Conservation (phyloP, 2,888 invertebrate species). For the Dione juno region DNA sequence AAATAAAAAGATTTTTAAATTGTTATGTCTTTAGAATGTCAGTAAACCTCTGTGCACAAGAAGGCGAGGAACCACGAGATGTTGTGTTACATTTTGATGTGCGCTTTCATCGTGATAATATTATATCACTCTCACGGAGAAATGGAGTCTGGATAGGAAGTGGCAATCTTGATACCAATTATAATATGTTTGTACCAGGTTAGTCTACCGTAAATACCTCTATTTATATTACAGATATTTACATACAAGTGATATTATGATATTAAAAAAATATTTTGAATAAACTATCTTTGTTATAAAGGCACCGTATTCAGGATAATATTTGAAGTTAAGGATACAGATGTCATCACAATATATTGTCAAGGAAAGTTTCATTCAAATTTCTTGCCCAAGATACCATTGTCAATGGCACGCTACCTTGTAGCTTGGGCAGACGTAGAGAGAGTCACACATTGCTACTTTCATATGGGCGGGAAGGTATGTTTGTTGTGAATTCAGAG, state of each 20-base stretch:
- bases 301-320: conserved; percentile 77
- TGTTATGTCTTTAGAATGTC: conserved; percentile 65
- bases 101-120: conserved; percentile 76
- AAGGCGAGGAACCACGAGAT: conserved; percentile 76
- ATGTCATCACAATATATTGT: conserved; percentile 79
- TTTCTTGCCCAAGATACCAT: conserved; percentile 76
- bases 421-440: conserved; percentile 79
- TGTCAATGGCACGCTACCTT: conserved; percentile 70
- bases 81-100: conserved; percentile 79
- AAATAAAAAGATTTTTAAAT: not conserved
- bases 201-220: conserved; percentile 39
- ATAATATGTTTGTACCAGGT: conserved; percentile 81
- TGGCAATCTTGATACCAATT: conserved; percentile 77
- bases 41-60: conserved; percentile 75
- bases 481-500: not conserved
- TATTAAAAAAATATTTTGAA: not conserved
- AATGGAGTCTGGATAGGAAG: conserved; percentile 80
- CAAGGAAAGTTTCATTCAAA: conserved; percentile 80
- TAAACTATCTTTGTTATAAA: conserved; percentile 44
- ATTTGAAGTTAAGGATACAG: conserved; percentile 77
- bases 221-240: not conserved
- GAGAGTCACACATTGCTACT: conserved; percentile 72
- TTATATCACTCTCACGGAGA: conserved; percentile 73
- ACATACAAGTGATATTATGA: too few species aligned
- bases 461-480: conserved; percentile 65